Base-by-base conservation (phyloP, 2,888 invertebrate species). In the Mythimna impura region DNA sequence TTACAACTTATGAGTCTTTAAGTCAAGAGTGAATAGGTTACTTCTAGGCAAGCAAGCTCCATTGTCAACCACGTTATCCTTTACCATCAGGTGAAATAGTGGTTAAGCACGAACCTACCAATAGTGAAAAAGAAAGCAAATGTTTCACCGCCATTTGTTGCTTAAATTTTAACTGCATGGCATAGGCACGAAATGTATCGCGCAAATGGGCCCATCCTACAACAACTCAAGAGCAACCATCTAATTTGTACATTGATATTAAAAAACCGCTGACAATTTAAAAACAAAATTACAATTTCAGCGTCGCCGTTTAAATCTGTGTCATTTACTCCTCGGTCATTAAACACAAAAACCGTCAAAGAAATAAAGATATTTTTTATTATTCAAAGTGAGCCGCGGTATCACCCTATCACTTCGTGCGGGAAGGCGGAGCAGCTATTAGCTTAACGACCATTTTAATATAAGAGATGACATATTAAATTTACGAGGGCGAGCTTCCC, bases 401-500 rank as follows among this genome's bases (percentile, higher is more conserved):
- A 91, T 93, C 92, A 92, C 92, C 92, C 91, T 93, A 93, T 93
- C 93, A 92, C 88, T 91, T 87, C 89, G 91, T 91, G 92, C 88
- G 91, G 87, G 87, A 90, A 93, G 93, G 93, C 93, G 93, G 92
- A 92, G 93, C 89, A 88, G 94, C 94, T 95, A 95, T 95, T 95
- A 96, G 94, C 94, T 94, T 95, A 95, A 95, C 95, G 95, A 95
- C 94, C 93, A 93, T 95, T 96, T 96, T 96, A 95, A 95, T 96
- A 96, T 94, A 93, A 93, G 92, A 95, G 95, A 95, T 95, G 95
- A 96, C 94, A 94, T 95, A 94, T 95, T 95, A 95, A 95, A 95
- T 95, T 95, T 95, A 95, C 94, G 95, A 96, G 92, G 92, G 89
- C 91, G 71, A 92, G 93, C 94, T 93, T 92, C 94, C 91, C 91